Base-by-base conservation (phyloP, 2,797 vertebrate species). In the Paguma larvata region DNA sequence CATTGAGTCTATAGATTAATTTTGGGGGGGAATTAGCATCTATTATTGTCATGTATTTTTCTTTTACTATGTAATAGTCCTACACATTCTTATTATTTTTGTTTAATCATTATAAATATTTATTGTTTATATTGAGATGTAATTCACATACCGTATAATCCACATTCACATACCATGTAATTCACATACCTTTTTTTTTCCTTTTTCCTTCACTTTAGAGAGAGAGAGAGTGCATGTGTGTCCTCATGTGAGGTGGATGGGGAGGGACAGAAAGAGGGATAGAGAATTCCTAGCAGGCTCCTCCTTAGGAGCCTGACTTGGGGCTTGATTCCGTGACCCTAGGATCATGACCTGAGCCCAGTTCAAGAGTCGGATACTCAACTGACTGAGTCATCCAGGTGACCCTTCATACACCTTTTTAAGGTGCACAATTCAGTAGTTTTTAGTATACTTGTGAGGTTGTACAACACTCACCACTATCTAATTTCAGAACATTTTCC, bases 1-100 rank as follows among this genome's bases (percentile, higher is more conserved):
- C 16, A n/a, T 25, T 84, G 27, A 94, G 48, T 84, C 14, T 92
- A 34, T 56, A 94, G 46, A 59, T 79, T 21, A 85, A 4, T 80
- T 80, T 88, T 91, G 21, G 6, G 38, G 48, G 67, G 84, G 34
- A 89, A 75, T 86, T 96, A 78, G 25, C 9, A 3, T 83, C 53
- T 93, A 32, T 90, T 73, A 44, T 77, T 93, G 51, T 70, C 44
- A 68, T 56, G 14, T 65, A 18, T 44, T 83, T 95, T 97, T 96
- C 25, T 82, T 93, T 91, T 63, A 63, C 4, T 77, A 56, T 65
- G 5, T 89, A 79, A 84, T n/a, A 83, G 78, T 25, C 10, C n/a
- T 18, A 30, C 86, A 3, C 4, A 91, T 85, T 21, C 4, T 27
- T 97, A 82, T 38, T 79, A 83, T 46, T 83, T 94, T 94, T 88